These are phyloP conservation scores for Typhlomys cinereus DNA, from an alignment of 2,113 vertebrate species.

Conservation along the genomic window DNA sequence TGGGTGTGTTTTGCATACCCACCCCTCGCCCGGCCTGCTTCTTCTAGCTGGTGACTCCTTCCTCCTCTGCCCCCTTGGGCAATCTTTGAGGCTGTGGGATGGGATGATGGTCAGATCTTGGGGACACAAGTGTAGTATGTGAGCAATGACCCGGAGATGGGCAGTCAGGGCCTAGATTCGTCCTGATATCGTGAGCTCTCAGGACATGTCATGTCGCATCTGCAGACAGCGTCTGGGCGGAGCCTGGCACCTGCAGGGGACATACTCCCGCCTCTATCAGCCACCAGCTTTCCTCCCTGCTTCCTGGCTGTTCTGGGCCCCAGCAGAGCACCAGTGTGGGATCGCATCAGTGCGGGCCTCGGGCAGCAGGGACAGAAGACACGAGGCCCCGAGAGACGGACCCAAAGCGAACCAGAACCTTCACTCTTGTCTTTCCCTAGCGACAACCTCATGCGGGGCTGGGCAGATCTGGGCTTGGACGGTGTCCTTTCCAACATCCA, in stretches of 20 bases:
- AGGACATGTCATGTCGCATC: conserved; percentile 58
- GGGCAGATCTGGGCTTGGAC: neutral
- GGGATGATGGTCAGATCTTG: neutral
- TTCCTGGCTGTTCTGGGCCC: neutral
- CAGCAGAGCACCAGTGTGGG: neutral
- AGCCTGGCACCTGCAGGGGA: neutral
- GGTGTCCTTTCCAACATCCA: neutral
- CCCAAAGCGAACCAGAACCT: neutral
- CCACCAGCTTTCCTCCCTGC: neutral
- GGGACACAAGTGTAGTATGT: neutral
- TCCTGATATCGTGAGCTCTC: neutral
- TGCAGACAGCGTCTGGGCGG: neutral
- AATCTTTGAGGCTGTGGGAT: neutral
- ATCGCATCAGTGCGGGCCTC: neutral
- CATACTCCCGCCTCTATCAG: neutral
- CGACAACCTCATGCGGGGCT: no score
- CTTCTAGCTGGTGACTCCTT: neutral
- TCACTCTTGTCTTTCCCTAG: neutral
- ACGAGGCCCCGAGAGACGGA: rapidly evolving
- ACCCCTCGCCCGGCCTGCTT: neutral
- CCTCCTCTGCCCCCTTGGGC: neutral
- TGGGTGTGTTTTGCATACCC: rapidly evolving
- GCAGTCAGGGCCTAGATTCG: rapidly evolving
- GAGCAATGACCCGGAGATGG: no score
- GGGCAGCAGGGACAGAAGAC: neutral